A percentile compares a stretch with the other conserved stretches of the same genome.
phyloP scores from a whole-genome alignment of 2,797 vertebrate species.

The Rhabdophis nuchalis region DNA sequence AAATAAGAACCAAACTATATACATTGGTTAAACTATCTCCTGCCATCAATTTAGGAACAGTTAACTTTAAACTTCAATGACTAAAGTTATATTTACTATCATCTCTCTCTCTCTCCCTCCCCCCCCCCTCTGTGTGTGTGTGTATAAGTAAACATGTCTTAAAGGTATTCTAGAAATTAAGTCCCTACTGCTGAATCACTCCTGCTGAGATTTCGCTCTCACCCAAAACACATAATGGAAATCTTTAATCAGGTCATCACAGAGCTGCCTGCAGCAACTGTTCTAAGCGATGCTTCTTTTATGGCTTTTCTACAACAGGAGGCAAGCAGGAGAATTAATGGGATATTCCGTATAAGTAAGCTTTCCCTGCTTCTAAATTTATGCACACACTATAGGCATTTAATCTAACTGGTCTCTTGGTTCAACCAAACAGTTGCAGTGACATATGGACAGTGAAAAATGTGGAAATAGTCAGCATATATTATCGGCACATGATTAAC shows the following conservation, averaged over 20 bases:
- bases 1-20: neutral
- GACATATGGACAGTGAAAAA: neutral
- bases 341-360: neutral
- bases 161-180: conserved; percentile 3
- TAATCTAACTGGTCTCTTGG: conserved; percentile 4
- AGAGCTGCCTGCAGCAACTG: conserved; percentile 9
- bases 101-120: neutral
- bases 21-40: neutral
- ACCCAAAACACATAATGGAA: neutral
- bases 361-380: neutral
- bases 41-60: neutral
- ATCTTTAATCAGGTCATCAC: conserved; percentile 14
- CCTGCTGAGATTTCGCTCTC: neutral
- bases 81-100: neutral
- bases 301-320: neutral
- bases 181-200: neutral
- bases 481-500: neutral
- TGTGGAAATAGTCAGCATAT: neutral
- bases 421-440: neutral
- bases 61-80: conserved; percentile 3
- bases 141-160: conserved; percentile 25
- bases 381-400: neutral
- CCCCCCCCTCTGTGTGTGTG: too few species aligned
- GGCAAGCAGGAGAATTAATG: neutral
- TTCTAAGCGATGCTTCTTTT: conserved; percentile 11